Evolutionary conservation across 2,797 vertebrate genomes (phyloP).

Genomic region (Micrastur ruficollis): DNA sequence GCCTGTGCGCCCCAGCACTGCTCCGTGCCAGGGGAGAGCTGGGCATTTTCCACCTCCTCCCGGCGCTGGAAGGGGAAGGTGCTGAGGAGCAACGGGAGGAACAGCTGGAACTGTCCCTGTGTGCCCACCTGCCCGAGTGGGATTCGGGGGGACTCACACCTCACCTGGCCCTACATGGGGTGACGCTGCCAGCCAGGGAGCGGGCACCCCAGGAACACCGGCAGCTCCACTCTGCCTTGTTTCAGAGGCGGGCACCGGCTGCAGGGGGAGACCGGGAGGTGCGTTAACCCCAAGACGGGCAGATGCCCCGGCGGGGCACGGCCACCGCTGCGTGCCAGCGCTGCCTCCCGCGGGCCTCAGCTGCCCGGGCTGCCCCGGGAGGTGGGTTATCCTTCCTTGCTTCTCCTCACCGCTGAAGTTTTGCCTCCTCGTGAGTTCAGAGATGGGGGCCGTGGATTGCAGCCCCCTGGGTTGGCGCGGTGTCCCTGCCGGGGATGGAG

Average conservation of each 20-base stretch:
- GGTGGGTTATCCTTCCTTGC: neutral
- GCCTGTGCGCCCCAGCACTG: neutral
- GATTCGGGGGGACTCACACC: rapidly evolving
- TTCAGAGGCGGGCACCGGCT: neutral
- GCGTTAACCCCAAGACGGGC: rapidly evolving
- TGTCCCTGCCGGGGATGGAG: neutral
- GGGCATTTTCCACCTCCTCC: neutral
- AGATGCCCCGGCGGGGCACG: neutral
- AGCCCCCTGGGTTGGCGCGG: neutral
- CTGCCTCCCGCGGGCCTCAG: neutral
- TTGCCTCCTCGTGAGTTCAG: neutral
- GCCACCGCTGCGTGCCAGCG: neutral
- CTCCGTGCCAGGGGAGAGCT: neutral
- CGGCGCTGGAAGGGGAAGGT: neutral
- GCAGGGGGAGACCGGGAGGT: neutral
- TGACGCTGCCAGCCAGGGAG: neutral
- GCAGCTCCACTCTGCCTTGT: neutral
- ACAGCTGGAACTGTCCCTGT: neutral
- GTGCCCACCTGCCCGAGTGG: neutral
- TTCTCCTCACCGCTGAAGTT: neutral
- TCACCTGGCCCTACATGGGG: neutral
- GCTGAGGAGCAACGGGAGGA: neutral
- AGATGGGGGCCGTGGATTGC: neutral
- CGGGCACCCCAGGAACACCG: neutral
- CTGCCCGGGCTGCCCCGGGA: neutral